A percentile compares a stretch with the other conserved stretches of the same genome.
Evolutionary conservation across 37 sponge, comb jelly and placozoan species (phyloP).

Genomic region (Cliona cf. orientalis): DNA sequence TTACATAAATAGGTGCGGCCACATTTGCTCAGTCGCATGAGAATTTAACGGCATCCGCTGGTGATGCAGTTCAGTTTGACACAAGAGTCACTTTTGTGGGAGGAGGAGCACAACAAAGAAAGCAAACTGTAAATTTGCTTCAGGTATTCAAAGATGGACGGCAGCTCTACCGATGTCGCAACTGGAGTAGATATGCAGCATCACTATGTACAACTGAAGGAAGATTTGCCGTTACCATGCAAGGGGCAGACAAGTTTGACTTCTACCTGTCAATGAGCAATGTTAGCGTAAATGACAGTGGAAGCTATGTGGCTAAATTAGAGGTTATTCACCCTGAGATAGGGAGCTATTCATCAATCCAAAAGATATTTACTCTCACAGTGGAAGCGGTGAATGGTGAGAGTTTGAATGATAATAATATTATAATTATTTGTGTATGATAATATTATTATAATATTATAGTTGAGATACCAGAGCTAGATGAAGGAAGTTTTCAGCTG

Average conservation of each 20-base stretch:
- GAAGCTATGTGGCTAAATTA: neutral
- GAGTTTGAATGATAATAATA: neutral
- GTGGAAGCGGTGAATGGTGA: neutral
- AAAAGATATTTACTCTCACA: neutral
- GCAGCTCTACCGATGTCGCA: neutral
- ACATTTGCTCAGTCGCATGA: neutral
- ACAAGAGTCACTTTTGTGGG: neutral
- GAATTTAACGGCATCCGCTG: neutral
- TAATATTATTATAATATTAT: too few species aligned
- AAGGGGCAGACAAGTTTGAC: neutral
- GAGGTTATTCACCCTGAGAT: neutral
- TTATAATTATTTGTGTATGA: neutral
- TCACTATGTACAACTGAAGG: too few species aligned
- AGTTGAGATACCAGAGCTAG: too few species aligned
- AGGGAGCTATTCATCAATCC: neutral
- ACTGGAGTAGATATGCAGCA: neutral
- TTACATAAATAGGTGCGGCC: neutral
- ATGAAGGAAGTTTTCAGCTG: too few species aligned
- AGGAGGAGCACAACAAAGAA: neutral
- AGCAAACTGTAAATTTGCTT: neutral
- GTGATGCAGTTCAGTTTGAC: neutral
- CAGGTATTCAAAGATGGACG: neutral
- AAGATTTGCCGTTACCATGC: neutral
- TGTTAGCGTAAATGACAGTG: neutral
- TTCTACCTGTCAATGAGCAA: neutral